Evolutionary conservation across 2,797 vertebrate species (phyloP).

Genomic region (Tolypeutes matacus): DNA sequence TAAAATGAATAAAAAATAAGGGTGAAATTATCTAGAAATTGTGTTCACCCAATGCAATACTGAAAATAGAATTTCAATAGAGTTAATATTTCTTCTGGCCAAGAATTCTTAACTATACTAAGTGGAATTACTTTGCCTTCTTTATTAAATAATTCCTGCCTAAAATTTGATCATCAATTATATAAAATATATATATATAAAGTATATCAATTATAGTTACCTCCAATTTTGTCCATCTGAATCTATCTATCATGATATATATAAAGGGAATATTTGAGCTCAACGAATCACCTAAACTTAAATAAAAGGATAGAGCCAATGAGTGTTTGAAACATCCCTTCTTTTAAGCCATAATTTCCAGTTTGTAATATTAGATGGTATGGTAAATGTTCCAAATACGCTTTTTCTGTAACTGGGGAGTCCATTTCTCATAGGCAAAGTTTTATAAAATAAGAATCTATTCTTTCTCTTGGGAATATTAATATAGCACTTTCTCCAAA

Average conservation of each 20-base stretch:
- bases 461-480: slow-evolving; percentile 5
- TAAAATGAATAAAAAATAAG: neutral
- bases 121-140: neutral
- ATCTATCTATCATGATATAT: neutral
- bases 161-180: slow-evolving; percentile 32
- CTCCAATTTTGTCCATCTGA: neutral
- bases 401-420: neutral
- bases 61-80: neutral
- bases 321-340: neutral
- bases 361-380: neutral
- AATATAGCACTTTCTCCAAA: slow-evolving; percentile 77
- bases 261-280: neutral
- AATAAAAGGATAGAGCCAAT: neutral
- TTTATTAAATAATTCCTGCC: neutral
- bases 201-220: neutral
- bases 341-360: neutral
- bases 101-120: neutral
- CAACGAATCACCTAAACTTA: neutral
- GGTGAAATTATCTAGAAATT: neutral
- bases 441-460: neutral
- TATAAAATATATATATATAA: too few relatives aligned
- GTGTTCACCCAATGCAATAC: neutral
- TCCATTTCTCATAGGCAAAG: neutral
- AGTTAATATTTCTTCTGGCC: neutral
- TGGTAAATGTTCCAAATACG: neutral